Conservation (phyloP, 2,888 invertebrate genomes). For the Cosmia pyralina region DNA sequence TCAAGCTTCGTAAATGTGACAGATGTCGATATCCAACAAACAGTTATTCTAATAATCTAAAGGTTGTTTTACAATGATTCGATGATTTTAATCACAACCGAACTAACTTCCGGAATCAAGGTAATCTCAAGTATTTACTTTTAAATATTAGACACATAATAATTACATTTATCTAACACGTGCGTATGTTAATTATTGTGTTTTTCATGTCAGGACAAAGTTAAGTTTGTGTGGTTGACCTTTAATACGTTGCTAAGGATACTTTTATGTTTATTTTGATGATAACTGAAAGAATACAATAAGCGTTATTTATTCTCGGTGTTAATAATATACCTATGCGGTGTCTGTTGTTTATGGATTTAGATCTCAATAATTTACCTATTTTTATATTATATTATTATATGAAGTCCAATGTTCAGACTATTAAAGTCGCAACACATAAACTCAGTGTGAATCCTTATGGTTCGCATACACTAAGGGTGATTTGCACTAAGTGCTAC, state of each 20-base stretch:
- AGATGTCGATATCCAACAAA: too few species aligned
- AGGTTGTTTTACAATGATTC: too few species aligned
- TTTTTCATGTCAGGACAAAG: constrained; percentile 29
- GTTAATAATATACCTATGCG: neutral
- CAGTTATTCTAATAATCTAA: too few species aligned
- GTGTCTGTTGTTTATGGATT: neutral
- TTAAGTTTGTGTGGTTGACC: constrained; percentile 37
- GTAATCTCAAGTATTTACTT: too few species aligned
- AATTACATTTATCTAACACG: too few species aligned
- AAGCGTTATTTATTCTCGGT: neutral
- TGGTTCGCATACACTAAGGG: neutral
- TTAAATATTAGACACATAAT: too few species aligned
- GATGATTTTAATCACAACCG: too few species aligned
- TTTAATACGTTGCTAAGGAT: constrained; percentile 17
- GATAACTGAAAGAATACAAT: constrained; percentile 6
- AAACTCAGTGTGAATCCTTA: neutral
- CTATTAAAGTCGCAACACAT: neutral
- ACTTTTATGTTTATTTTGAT: constrained; percentile 18
- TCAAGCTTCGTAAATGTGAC: too few species aligned
- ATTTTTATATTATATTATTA: too few species aligned
- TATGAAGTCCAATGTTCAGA: neutral
- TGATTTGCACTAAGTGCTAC: neutral
- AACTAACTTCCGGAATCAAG: too few species aligned
- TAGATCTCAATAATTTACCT: too few species aligned
- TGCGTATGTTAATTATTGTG: constrained; percentile 54